phyloP scores from a whole-genome alignment of 2,888 invertebrate species.

The Reticulitermes lucifugus region DNA sequence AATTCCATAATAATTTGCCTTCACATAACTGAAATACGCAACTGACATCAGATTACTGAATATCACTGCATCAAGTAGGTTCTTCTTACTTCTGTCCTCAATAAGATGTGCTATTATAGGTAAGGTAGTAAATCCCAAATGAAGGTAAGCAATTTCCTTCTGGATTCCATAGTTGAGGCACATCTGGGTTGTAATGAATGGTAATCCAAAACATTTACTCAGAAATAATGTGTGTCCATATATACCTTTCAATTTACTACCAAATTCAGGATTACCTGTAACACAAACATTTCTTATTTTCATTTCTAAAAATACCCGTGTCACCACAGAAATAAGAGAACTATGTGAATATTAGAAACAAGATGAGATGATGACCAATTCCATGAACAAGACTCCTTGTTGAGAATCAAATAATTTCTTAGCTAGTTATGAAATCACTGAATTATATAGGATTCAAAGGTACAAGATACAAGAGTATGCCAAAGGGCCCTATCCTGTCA shows the following conservation, averaged over 20 bases:
- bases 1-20: conserved; percentile 59
- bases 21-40: conserved; percentile 56
- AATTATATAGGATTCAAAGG: too few species aligned
- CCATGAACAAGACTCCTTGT: too few species aligned
- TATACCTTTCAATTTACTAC: not conserved
- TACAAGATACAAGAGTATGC: too few species aligned
- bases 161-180: conserved; percentile 3
- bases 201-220: conserved; percentile 24
- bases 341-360: too few species aligned
- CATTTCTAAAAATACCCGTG: too few species aligned
- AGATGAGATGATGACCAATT: too few species aligned
- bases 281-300: too few species aligned
- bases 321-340: too few species aligned
- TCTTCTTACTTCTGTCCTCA: not conserved
- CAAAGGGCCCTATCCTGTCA: too few species aligned
- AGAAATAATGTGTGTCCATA: conserved; percentile 25
- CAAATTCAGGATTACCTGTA: conserved; percentile 40
- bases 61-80: conserved; percentile 53
- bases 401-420: too few species aligned
- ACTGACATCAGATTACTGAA: conserved; percentile 57
- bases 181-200: conserved; percentile 23
- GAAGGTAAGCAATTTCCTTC: conserved; percentile 12
- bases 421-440: too few species aligned
- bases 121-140: conserved; percentile 1
- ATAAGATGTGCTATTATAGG: not conserved